Base-by-base conservation (phyloP, 2,888 invertebrate genomes). In the Drosophila meridiana region DNA sequence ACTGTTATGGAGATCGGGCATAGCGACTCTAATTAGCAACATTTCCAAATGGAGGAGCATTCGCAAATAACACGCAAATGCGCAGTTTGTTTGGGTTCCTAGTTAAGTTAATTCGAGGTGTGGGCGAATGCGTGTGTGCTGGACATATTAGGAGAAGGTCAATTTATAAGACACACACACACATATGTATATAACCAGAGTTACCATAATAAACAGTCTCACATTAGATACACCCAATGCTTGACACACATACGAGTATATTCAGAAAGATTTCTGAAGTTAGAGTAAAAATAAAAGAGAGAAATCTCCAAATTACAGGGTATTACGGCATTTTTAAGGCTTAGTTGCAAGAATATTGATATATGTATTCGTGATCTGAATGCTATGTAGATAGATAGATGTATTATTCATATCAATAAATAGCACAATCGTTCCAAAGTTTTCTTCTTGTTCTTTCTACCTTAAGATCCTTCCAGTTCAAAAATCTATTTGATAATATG, bases 51-150 rank as follows among this genome's bases (percentile, higher is more conserved):
- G 36, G 42, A 42, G 56, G 56, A 56, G 42, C 56, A 42, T 30
- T 32, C 20, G 28, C 32, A 42, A 42, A 52, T 1, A 40, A 36
- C 72, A 78, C 76, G 76, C 83, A 83, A 81, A 67, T 74, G 79
- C 73, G 79, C 60, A 79, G 67, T 76, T 83, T 70, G 20, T 69
- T 69, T 52, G 52, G 45, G 45, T 60, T 53, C 47, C 38, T 40
- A 56, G 55, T 60, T 43, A 26, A 38, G 26, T 26, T n/a, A 20
- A 34, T 48, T 57, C 20, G 36, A 57, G 58, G 57, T 42, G 75
- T 66, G 71, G 71, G 68, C 62, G 65, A 40, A 20, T 52, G 70
- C 70, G 65, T 75, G 66, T 30, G 47, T 52, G 40, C 14, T 14
- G 59, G 47, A 45, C 63, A 58, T 40, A 61, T 62, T 58, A 53